Percentiles rank a stretch among this genome's conserved stretches.
phyloP scores from a whole-genome alignment of 1,140 invertebrate genomes.

The Caenorhabditis briggsae region DNA sequence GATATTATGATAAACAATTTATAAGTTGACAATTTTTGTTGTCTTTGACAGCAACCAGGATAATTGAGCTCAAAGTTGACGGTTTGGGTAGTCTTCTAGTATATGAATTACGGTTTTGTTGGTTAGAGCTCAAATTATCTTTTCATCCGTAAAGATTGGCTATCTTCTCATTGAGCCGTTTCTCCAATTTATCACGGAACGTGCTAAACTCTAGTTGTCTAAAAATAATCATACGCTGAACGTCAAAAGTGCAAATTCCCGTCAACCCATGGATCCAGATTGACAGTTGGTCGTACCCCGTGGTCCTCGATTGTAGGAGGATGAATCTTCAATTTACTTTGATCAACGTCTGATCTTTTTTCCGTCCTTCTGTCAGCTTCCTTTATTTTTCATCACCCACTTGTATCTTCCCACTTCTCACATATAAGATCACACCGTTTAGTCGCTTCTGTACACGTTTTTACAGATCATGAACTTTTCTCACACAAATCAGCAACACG shows the following conservation, averaged over 20 bases:
- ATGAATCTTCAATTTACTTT: neutral
- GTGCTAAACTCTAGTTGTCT: neutral
- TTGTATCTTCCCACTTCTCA: neutral
- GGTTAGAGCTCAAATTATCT: too few species aligned
- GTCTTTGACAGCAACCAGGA: too few species aligned
- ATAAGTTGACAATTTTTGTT: too few species aligned
- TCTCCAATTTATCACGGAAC: neutral
- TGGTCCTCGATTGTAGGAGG: neutral
- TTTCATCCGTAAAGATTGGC: neutral
- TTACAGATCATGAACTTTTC: conserved; percentile 42
- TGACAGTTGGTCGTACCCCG: conserved; percentile 35
- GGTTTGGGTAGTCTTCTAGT: too few species aligned
- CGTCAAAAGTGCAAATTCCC: neutral
- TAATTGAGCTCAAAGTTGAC: too few species aligned
- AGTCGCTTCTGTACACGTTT: neutral
- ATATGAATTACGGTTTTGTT: too few species aligned
- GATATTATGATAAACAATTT: too few species aligned
- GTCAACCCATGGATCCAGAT: neutral
- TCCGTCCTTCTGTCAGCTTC: neutral
- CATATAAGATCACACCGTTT: neutral
- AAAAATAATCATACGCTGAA: neutral
- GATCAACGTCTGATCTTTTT: conserved; percentile 18
- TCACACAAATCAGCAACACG: conserved; percentile 14
- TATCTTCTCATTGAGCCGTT: neutral
- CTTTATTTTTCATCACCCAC: neutral